Percentiles rank a stretch among this genome's conserved stretches.
phyloP scores from a whole-genome alignment of 2,888 invertebrate genomes.

The Lymantria monacha region DNA sequence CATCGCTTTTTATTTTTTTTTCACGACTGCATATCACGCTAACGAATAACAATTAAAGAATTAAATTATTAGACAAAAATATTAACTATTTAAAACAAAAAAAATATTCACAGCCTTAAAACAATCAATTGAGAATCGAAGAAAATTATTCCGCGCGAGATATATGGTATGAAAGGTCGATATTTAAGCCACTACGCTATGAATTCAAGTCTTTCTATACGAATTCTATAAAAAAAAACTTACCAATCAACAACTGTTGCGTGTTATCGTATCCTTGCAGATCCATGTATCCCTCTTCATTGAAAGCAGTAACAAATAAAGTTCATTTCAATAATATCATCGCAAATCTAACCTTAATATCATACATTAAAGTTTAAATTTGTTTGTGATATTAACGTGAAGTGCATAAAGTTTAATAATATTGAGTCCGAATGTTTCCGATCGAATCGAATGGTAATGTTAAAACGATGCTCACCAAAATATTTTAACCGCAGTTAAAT shows the following conservation, averaged over 20 bases:
- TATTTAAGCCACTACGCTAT: too few relatives aligned
- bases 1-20: too few relatives aligned
- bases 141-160: too few relatives aligned
- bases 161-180: too few relatives aligned
- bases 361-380: slow-evolving; percentile 5
- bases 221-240: slow-evolving; percentile 31
- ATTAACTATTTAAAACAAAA: too few relatives aligned
- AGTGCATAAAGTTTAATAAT: slow-evolving; percentile 7
- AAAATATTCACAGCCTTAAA: too few relatives aligned
- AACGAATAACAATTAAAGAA: too few relatives aligned
- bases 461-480: slow-evolving; percentile 24
- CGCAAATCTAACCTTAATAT: slow-evolving; percentile 7
- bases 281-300: slow-evolving; percentile 60
- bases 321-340: slow-evolving; percentile 18
- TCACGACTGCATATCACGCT: too few relatives aligned
- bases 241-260: slow-evolving; percentile 66
- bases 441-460: slow-evolving; percentile 23
- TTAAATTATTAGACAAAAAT: too few relatives aligned
- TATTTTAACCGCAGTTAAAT: slow-evolving; percentile 28
- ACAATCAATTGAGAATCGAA: too few relatives aligned
- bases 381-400: background rate
- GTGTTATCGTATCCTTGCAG: slow-evolving; percentile 69
- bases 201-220: too few relatives aligned
- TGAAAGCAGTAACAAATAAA: slow-evolving; percentile 48
- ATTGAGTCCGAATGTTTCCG: slow-evolving; percentile 25